Evolutionary conservation across 2,797 vertebrate species (phyloP), one percentile per base, ranked within the genome.

Genomic region (Adelosebastes latens): DNA sequence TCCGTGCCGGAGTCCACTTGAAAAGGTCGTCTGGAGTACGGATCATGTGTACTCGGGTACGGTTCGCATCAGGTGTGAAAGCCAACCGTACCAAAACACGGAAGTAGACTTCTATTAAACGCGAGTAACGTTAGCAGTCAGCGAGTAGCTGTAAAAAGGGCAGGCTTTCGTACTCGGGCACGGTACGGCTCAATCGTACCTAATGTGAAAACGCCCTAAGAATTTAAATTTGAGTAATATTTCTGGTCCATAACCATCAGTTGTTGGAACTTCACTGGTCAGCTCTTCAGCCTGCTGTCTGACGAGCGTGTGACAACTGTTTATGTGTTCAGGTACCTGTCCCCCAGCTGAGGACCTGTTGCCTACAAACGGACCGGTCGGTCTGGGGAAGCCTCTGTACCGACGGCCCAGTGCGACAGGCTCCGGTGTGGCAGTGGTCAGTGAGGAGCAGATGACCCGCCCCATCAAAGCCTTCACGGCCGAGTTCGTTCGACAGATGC

Each of bases 381-480:
- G 93, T 20, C 90, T 98, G 70, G 95, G 97, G 83, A 99, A 99
- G 93, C 95, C 96, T 0, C 89, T 98, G 82, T 99, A 96, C 90
- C 96, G 96, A 75, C 97, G 96, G 79, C 95, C 97, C 34, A 96
- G 94, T 58, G 53, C 79, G 0, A 6, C 90, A 1, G 90, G 89
- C 1, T 77, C 91, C 0, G 96, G 96, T 31, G 95, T 97, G 61
- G 84, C 93, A 0, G 96, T 99, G 73, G 96, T 98, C 61, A 99
- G 96, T 55, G 98, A 99, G 93, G 99, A 99, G 58, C 98, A 99
- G 93, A 98, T 99, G 97, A 97, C 95, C 36, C 97, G 97, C 32
- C 99, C 99, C 52, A 98, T 99, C 89, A 99, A 99, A 86, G 96
- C 97, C 52, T 99, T 99, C 90, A 99, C 97, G 1, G 98, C 99